These are phyloP conservation scores for Drosophila mayaguana DNA, from an alignment of 2,888 invertebrate genomes.

Conservation along the genomic window DNA sequence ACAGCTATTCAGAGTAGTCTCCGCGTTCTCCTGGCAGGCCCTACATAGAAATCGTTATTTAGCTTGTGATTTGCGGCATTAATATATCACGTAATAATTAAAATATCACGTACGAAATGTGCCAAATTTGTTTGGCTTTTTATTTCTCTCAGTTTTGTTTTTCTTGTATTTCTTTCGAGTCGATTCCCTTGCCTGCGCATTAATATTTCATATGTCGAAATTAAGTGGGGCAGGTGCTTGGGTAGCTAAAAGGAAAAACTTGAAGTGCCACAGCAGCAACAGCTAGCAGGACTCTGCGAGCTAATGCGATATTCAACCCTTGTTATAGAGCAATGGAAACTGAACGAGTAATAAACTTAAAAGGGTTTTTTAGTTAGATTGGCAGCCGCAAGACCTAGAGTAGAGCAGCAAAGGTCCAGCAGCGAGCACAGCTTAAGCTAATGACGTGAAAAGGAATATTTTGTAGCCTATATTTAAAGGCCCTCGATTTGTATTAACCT, in stretches of 20 bases:
- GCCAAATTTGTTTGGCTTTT: constrained; percentile 14
- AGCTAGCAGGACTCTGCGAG: background rate
- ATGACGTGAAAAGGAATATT: too few species aligned
- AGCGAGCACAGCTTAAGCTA: too few species aligned
- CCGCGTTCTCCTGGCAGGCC: constrained; percentile 15
- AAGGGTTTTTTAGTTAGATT: background rate
- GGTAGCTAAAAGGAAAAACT: background rate
- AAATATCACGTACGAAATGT: constrained; percentile 58
- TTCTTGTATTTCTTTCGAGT: background rate
- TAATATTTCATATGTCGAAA: constrained; percentile 37
- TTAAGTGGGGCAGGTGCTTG: constrained; percentile 5
- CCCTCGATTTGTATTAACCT: background rate
- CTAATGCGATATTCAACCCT: background rate
- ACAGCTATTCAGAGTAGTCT: constrained; percentile 13
- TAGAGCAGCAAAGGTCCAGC: too few species aligned
- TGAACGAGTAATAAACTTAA: background rate
- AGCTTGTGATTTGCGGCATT: constrained; percentile 54
- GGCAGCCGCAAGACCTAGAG: background rate
- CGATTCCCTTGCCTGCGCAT: constrained; percentile 8
- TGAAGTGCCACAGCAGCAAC: background rate
- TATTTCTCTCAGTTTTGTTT: background rate
- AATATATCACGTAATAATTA: constrained; percentile 70
- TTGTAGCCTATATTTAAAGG: too few species aligned
- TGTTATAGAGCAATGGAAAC: background rate
- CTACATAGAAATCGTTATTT: constrained; percentile 53